Evolutionary conservation across 2,113 vertebrate species (phyloP).

Genomic region (Manacus vitellinus): DNA sequence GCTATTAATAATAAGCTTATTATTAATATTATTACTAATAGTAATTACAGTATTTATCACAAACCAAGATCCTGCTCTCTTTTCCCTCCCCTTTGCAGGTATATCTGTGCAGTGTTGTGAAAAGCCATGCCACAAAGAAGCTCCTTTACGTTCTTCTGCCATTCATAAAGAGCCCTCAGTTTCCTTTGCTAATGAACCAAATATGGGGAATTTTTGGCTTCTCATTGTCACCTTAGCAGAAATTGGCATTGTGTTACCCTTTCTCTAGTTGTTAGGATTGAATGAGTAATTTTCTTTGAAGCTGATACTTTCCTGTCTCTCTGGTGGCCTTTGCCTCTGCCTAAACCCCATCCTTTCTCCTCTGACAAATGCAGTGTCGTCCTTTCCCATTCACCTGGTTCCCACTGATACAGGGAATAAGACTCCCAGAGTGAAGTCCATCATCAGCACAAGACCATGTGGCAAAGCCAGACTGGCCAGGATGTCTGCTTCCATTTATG

Average conservation of each 20-base stretch:
- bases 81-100: background rate
- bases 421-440: background rate
- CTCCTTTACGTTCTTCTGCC: background rate
- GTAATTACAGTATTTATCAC: background rate
- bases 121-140: background rate
- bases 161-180: background rate
- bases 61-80: background rate
- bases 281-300: background rate
- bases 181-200: background rate
- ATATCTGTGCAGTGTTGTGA: background rate
- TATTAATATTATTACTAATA: too few species aligned
- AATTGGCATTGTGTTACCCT: background rate
- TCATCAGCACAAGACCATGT: background rate
- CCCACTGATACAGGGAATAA: background rate
- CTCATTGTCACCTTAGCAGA: background rate
- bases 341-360: background rate
- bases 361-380: background rate
- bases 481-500: conserved; percentile 13
- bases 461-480: background rate
- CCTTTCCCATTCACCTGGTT: background rate
- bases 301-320: background rate
- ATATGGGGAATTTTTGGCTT: background rate
- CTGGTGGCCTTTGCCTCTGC: background rate
- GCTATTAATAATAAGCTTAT: background rate
- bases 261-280: background rate